These are phyloP conservation scores for Furcula furcula DNA, from an alignment of 2,888 invertebrate species.

Conservation along the genomic window DNA sequence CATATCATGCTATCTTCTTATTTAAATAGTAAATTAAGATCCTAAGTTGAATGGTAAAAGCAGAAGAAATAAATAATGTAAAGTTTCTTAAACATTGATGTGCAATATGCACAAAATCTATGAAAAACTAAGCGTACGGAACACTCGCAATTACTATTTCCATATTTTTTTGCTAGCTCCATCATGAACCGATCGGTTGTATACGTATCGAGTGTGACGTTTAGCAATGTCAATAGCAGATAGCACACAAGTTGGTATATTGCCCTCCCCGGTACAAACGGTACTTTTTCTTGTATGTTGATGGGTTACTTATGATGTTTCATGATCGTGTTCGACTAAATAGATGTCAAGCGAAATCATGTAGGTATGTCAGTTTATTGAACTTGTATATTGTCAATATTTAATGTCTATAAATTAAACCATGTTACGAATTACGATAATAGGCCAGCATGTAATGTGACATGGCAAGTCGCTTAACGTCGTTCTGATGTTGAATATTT, in stretches of 20 bases:
- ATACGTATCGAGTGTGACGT: slow-evolving; percentile 34
- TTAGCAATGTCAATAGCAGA: slow-evolving; percentile 49
- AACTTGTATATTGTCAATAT: slow-evolving; percentile 13
- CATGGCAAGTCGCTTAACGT: background rate
- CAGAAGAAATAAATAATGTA: too few relatives aligned
- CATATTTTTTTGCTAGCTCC: slow-evolving; percentile 21
- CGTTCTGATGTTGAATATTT: background rate
- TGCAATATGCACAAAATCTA: too few relatives aligned
- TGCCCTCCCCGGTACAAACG: slow-evolving; percentile 48
- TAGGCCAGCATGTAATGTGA: background rate
- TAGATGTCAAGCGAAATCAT: slow-evolving; percentile 28
- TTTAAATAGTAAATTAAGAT: too few relatives aligned
- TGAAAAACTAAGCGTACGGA: slow-evolving; percentile 1
- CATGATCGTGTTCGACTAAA: slow-evolving; percentile 32
- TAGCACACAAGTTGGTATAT: slow-evolving; percentile 44
- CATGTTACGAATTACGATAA: slow-evolving; percentile 2
- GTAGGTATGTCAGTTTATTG: slow-evolving; percentile 20
- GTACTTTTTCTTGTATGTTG: slow-evolving; percentile 48
- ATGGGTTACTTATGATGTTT: slow-evolving; percentile 33
- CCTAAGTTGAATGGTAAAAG: too few relatives aligned
- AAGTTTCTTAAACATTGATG: too few relatives aligned
- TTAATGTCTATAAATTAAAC: slow-evolving; percentile 2
- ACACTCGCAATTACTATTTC: slow-evolving; percentile 1
- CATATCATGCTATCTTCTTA: too few relatives aligned
- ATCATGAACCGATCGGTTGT: slow-evolving; percentile 27